phyloP scores from a whole-genome alignment of 2,888 invertebrate genomes.

The Dyspetes luteomarginatus region DNA sequence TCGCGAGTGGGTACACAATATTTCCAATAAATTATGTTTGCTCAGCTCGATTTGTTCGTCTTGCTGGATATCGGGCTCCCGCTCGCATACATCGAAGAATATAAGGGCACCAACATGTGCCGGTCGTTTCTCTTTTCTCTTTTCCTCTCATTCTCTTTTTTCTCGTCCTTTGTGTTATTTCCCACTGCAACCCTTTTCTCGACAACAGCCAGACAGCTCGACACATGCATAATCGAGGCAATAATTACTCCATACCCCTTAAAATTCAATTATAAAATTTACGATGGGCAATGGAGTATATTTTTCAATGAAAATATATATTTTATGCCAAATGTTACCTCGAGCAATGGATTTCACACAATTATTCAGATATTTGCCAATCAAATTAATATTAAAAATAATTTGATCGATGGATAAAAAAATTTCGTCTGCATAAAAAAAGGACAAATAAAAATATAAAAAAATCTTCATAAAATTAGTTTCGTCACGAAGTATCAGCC shows the following conservation, averaged over 20 bases:
- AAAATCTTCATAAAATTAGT: no score
- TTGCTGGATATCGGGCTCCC: slow-evolving; percentile 27
- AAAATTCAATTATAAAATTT: no score
- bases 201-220: neutral
- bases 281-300: no score
- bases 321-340: no score
- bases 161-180: slow-evolving; percentile 18
- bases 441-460: no score
- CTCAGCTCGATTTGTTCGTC: slow-evolving; percentile 70
- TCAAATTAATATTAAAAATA: no score
- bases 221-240: neutral
- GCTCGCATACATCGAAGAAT: slow-evolving; percentile 9
- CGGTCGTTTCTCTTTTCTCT: slow-evolving; percentile 19
- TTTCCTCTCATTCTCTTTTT: slow-evolving; percentile 5
- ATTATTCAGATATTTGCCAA: no score
- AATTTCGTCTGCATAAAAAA: no score
- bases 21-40: slow-evolving; percentile 78
- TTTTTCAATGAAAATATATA: no score
- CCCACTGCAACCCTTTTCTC: slow-evolving; percentile 11
- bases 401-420: no score
- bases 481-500: no score
- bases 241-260: neutral
- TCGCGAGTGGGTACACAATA: slow-evolving; percentile 81
- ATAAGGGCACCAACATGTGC: slow-evolving; percentile 46
- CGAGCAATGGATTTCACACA: no score